These are phyloP conservation scores for Acanthisitta chloris DNA, from an alignment of 2,113 vertebrate species.

Conservation along the genomic window DNA sequence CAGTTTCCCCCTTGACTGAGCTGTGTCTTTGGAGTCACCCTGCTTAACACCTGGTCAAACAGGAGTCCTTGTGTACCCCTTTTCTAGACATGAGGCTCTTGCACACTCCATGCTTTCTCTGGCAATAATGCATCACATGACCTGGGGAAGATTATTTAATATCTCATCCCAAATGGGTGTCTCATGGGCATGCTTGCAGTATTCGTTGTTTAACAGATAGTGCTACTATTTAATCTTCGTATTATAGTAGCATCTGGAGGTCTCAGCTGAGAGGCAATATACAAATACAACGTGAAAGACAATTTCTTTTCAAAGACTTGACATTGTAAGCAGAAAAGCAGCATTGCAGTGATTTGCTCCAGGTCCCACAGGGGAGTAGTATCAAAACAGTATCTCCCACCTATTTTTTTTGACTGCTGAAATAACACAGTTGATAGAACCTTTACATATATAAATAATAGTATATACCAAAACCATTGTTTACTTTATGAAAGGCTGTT, in stretches of 20 bases:
- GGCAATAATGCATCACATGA: background rate
- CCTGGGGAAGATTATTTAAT: background rate
- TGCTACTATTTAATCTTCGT: background rate
- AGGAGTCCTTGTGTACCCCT: background rate
- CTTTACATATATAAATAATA: background rate
- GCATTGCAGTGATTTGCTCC: background rate
- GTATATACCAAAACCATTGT: background rate
- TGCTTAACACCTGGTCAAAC: background rate
- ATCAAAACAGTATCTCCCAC: background rate
- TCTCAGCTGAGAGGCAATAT: slow-evolving; percentile 1
- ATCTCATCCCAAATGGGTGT: background rate
- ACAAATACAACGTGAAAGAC: background rate
- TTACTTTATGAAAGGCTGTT: background rate
- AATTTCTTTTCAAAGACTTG: slow-evolving; percentile 18
- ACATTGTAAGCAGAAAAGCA: background rate
- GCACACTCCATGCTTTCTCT: background rate
- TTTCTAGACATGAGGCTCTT: background rate
- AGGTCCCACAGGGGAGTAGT: background rate
- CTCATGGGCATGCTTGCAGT: background rate
- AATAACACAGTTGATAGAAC: background rate
- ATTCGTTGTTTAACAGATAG: slow-evolving; percentile 21
- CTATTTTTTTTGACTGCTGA: background rate
- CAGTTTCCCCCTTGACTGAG: background rate
- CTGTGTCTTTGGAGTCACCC: accelerated
- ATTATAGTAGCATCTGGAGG: slow-evolving; percentile 13